Percentiles rank a stretch among this genome's conserved stretches.
Evolutionary conservation across 2,888 invertebrate species (phyloP).

Genomic region (Diarsia mendica): DNA sequence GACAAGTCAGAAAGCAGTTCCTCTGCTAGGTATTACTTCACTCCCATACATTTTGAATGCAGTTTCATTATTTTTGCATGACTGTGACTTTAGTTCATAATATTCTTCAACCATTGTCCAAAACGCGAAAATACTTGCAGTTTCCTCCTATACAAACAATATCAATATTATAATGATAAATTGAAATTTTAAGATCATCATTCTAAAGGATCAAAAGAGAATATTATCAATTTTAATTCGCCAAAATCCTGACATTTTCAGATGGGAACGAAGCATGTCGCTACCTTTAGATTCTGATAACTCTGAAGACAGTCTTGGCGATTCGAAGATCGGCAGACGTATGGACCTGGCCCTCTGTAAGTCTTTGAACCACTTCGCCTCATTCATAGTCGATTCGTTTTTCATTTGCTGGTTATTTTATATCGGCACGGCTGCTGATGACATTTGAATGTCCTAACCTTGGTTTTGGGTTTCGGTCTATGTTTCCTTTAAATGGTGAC

Average conservation of each 20-base stretch:
- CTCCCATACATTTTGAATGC: slow-evolving; percentile 20
- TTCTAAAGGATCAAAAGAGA: slow-evolving; percentile 14
- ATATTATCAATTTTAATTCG: slow-evolving; percentile 45
- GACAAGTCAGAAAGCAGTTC: slow-evolving; percentile 85
- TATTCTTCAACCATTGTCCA: slow-evolving; percentile 27
- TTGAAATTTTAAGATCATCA: not conserved
- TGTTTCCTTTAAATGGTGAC: slow-evolving; percentile 63
- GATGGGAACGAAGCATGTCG: slow-evolving; percentile 93
- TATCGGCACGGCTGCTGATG: slow-evolving; percentile 87
- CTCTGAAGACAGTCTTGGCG: slow-evolving; percentile 85
- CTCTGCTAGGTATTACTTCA: slow-evolving; percentile 82
- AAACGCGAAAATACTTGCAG: slow-evolving; percentile 20
- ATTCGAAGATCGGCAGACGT: slow-evolving; percentile 91
- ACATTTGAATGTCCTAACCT: slow-evolving; percentile 77
- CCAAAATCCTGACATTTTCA: slow-evolving; percentile 72
- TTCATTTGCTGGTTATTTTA: slow-evolving; percentile 89
- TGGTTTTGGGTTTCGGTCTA: slow-evolving; percentile 62
- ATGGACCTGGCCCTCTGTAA: slow-evolving; percentile 97
- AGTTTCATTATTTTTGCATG: slow-evolving; percentile 45
- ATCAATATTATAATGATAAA: slow-evolving; percentile 15
- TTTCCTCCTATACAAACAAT: slow-evolving; percentile 36
- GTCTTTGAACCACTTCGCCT: slow-evolving; percentile 78
- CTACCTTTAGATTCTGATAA: slow-evolving; percentile 90
- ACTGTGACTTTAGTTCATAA: slow-evolving; percentile 46
- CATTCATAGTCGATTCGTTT: slow-evolving; percentile 83